A percentile compares a stretch with the other conserved stretches of the same genome.
phyloP scores from a whole-genome alignment of 1,140 invertebrate genomes.

The Apis dorsata region DNA sequence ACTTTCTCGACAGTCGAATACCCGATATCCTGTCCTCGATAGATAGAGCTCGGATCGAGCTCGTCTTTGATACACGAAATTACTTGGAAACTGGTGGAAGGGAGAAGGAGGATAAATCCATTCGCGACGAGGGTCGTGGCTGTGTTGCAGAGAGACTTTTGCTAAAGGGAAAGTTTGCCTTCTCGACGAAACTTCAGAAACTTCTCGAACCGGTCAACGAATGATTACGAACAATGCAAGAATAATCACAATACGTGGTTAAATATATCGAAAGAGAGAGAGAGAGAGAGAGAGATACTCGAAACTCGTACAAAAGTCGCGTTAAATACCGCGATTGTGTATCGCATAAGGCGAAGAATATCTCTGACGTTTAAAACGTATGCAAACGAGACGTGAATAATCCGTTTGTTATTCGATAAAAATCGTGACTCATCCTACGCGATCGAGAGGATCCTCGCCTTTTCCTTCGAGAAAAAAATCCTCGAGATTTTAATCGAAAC shows the following conservation, averaged over 20 bases:
- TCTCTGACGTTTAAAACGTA: too few species aligned
- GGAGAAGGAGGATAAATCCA: not conserved
- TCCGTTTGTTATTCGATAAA: not conserved
- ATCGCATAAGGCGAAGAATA: not conserved
- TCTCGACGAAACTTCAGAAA: not conserved
- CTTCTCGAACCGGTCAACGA: not conserved
- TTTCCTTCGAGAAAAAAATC: not conserved
- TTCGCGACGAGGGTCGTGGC: not conserved
- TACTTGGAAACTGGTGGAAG: slow-evolving; percentile 10
- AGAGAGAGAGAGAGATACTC: not conserved
- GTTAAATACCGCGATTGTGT: not conserved
- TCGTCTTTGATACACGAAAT: slow-evolving; percentile 37
- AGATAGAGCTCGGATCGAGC: not conserved
- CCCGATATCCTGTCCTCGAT: not conserved
- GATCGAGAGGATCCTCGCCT: not conserved
- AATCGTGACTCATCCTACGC: not conserved
- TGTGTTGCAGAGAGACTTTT: not conserved
- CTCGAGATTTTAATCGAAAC: not conserved
- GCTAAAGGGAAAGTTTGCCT: not conserved
- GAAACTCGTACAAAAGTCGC: not conserved
- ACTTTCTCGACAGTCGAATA: slow-evolving; percentile 33
- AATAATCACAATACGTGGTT: not conserved
- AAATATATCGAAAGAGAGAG: not conserved
- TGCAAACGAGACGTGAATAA: too few species aligned
- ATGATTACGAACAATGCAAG: not conserved